Conservation (phyloP, 1,140 invertebrate genomes). For the Catajapyx aquilonaris region DNA sequence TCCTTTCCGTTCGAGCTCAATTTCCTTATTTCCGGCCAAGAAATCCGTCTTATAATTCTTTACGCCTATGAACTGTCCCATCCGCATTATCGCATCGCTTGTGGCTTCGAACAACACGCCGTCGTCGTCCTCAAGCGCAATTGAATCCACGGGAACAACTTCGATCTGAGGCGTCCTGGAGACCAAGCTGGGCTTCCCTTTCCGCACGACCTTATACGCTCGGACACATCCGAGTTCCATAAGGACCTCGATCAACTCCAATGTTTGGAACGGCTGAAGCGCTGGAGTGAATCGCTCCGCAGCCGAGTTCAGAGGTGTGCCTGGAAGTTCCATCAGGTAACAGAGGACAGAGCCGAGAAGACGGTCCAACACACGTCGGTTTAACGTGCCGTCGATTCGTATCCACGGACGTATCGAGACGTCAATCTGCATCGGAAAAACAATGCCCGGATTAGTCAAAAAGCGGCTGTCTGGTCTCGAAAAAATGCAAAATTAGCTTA, state of each 20-base stretch:
- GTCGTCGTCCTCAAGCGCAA: conserved; percentile 22
- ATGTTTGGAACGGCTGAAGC: conserved; percentile 25
- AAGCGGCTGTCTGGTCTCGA: neutral
- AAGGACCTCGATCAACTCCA: conserved; percentile 26
- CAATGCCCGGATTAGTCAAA: too few species aligned
- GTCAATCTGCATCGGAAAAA: conserved; percentile 13
- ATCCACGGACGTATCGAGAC: conserved; percentile 40
- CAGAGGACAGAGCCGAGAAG: conserved; percentile 41
- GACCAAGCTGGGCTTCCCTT: conserved; percentile 18
- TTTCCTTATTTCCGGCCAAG: too few species aligned
- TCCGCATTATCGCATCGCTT: conserved; percentile 25
- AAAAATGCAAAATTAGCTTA: too few species aligned
- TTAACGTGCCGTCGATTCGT: conserved; percentile 45
- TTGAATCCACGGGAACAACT: conserved; percentile 17
- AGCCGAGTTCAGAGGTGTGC: conserved; percentile 17
- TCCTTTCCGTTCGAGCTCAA: too few species aligned
- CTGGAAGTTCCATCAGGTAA: conserved; percentile 36
- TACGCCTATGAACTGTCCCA: conserved; percentile 33
- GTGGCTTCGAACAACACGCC: conserved; percentile 23
- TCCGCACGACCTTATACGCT: conserved; percentile 15
- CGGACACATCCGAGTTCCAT: conserved; percentile 21
- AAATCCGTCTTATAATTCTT: conserved; percentile 31
- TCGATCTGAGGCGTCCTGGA: conserved; percentile 16
- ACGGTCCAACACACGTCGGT: conserved; percentile 40
- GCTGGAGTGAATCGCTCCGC: conserved; percentile 17